Base-by-base conservation (phyloP, 2,888 invertebrate genomes). In the Dorcus parallelipipedus region DNA sequence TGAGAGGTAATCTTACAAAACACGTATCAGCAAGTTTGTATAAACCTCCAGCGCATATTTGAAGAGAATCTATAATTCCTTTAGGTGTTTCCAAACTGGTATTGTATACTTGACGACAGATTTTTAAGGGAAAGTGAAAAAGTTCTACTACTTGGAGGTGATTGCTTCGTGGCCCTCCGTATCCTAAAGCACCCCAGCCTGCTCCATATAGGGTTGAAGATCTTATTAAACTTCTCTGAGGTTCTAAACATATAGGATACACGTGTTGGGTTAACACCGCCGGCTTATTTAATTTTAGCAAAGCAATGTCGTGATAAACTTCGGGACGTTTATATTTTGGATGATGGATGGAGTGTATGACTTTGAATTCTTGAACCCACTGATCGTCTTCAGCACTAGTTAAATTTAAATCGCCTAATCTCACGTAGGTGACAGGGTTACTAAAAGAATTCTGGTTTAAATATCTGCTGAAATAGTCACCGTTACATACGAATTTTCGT, bases 111-210 rank as follows among this genome's bases (percentile, higher is more conserved):
- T 4, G 9, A 9, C 10, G 41, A 41, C 41, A 41, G 10, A 2
- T 41, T 41, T 41, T 41, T 10, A 10, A 9, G 41, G 5, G 3
- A 10, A n/a, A 41, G 2, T n/a, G 41, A 10, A 9, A 10, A 9
- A 41, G 10, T 10, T n/a, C 10, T n/a, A 0, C 41, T 41, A n/a
- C n/a, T 17, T 53, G 53, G 9, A 53, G 38, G 26, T 38, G 42
- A 7, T 9, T 23, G 20, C 58, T 63, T 3, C 7, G 38, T 6
- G 39, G 53, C 1, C 38, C 55, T 2, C 49, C 43, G 40, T 39
- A 52, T 42, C 65, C 67, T 0, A 82, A 82, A 51, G 81, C 82
- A 1, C 88, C 88, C 73, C 86, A 88, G 2, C 88, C 88, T 26
- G 82, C 82, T 45, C 40, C 68, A 17, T 41, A 41, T 41, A 41